These are phyloP conservation scores for Therioaphis trifolii DNA, from an alignment of 2,888 invertebrate genomes.

Conservation along the genomic window DNA sequence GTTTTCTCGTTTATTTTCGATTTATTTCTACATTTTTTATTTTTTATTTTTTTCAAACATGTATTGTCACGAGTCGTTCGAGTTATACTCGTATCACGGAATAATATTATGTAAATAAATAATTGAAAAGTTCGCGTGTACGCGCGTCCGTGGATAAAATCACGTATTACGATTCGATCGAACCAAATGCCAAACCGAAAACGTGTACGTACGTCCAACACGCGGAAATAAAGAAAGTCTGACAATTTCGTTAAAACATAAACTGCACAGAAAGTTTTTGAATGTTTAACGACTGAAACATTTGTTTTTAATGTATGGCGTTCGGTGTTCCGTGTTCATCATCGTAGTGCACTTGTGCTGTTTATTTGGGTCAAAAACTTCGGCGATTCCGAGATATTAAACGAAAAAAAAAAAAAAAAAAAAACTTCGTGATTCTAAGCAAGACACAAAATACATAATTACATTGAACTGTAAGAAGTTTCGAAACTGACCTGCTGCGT, in stretches of 20 bases:
- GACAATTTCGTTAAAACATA: constrained; percentile 29
- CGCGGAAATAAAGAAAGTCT: not conserved
- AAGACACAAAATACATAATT: constrained; percentile 45
- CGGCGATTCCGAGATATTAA: constrained; percentile 44
- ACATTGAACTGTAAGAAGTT: constrained; percentile 53
- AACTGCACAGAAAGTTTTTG: constrained; percentile 7
- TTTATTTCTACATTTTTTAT: too few relatives aligned
- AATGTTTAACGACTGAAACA: constrained; percentile 29
- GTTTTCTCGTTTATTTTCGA: too few relatives aligned
- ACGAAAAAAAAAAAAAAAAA: constrained; percentile 11
- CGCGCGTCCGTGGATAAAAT: too few relatives aligned
- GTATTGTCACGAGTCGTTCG: too few relatives aligned
- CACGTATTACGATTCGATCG: too few relatives aligned
- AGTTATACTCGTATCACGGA: not conserved
- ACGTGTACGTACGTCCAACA: not conserved
- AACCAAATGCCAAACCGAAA: too few relatives aligned
- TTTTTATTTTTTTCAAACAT: too few relatives aligned
- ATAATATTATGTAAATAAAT: too few relatives aligned
- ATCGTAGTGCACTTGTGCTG: constrained; percentile 36
- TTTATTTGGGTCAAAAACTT: constrained; percentile 51
- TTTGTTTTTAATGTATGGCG: constrained; percentile 38
- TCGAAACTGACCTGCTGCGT: constrained; percentile 39
- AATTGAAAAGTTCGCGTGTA: not conserved
- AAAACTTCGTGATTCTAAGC: constrained; percentile 30
- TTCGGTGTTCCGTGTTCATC: constrained; percentile 40